These are phyloP conservation scores for Apus apus DNA, from an alignment of 2,113 vertebrate genomes.

Conservation along the genomic window DNA sequence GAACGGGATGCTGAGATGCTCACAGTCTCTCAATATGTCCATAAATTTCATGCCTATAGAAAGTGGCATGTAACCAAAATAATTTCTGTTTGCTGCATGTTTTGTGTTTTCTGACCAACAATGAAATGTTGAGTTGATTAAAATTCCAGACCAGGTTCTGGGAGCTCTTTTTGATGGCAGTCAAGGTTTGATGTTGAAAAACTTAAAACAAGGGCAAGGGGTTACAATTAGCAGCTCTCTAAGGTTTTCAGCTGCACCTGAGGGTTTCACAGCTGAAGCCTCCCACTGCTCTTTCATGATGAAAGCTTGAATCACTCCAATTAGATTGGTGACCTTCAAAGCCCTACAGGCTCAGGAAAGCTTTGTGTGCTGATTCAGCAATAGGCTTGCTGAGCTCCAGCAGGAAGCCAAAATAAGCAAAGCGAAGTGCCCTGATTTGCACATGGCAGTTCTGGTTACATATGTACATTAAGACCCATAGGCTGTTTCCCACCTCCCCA, in stretches of 20 bases:
- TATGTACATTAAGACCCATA: not conserved
- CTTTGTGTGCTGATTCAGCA: not conserved
- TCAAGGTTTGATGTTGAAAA: not conserved
- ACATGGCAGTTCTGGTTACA: not conserved
- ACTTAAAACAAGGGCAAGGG: not conserved
- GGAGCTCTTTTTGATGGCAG: accelerated
- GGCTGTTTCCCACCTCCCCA: not conserved
- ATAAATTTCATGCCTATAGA: not conserved
- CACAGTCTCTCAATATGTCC: accelerated
- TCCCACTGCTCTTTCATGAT: not conserved
- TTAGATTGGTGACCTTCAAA: not conserved
- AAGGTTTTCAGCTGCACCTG: not conserved
- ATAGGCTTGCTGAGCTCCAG: not conserved
- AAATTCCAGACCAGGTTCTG: not conserved
- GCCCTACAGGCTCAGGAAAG: not conserved
- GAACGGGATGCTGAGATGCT: not conserved
- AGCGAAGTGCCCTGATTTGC: not conserved
- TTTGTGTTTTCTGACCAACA: not conserved
- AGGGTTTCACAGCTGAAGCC: not conserved
- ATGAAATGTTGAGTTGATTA: not conserved
- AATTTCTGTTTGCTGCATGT: not conserved
- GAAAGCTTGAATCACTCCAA: not conserved
- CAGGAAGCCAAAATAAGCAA: not conserved
- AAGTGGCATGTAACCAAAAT: not conserved
- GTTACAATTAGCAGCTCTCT: not conserved